A percentile compares a stretch with the other conserved stretches of the same genome.
These are phyloP conservation scores for Rosalia funebris DNA, from an alignment of 2,888 invertebrate species.

Conservation along the genomic window DNA sequence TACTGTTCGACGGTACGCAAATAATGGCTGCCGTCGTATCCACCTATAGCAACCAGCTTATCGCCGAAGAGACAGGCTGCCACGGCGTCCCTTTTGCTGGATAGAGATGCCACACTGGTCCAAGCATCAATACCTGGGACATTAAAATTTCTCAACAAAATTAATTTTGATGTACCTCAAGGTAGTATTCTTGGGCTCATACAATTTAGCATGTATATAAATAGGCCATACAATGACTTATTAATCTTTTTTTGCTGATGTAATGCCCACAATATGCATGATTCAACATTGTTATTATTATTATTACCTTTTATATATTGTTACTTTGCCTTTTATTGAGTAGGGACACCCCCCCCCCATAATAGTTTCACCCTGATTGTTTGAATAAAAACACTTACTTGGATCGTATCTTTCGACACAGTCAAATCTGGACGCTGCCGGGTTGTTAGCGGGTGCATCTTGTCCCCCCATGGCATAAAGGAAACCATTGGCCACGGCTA, in stretches of 20 bases:
- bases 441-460: slow-evolving; percentile 90
- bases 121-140: slow-evolving; percentile 83
- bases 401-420: slow-evolving; percentile 89
- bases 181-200: too few species aligned
- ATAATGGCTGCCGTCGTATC: slow-evolving; percentile 91
- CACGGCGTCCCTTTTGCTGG: slow-evolving; percentile 87
- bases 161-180: too few species aligned
- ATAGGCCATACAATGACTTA: too few species aligned
- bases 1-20: slow-evolving; percentile 89
- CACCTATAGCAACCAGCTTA: slow-evolving; percentile 84
- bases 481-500: slow-evolving; percentile 86
- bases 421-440: slow-evolving; percentile 79
- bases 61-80: slow-evolving; percentile 89
- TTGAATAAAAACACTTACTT: slow-evolving; percentile 58
- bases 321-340: too few species aligned
- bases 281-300: too few species aligned
- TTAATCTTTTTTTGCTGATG: too few species aligned
- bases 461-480: slow-evolving; percentile 94
- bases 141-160: too few species aligned
- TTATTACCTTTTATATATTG: too few species aligned
- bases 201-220: too few species aligned
- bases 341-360: too few species aligned
- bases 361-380: too few species aligned
- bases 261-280: too few species aligned
- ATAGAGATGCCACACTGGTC: slow-evolving; percentile 86